phyloP scores from a whole-genome alignment of 1,140 invertebrate genomes.

The Drosophila setifemur region DNA sequence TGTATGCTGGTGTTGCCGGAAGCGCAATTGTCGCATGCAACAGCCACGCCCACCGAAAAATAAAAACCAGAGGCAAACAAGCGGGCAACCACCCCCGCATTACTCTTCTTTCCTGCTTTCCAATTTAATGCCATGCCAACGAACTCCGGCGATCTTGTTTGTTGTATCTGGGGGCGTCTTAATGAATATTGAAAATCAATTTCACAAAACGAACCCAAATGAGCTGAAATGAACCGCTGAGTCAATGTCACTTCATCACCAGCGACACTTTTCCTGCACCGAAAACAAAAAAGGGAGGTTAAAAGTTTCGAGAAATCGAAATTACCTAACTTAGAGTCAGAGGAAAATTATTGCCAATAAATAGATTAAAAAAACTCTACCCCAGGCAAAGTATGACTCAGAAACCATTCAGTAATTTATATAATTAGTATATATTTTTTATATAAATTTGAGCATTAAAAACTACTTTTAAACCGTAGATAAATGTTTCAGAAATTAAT shows the following conservation, averaged over 20 bases:
- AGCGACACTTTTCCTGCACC: constrained; percentile 45
- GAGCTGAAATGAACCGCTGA: constrained; percentile 27
- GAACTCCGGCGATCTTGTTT: constrained; percentile 4
- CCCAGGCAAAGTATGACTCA: too few relatives aligned
- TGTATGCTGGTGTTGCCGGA: constrained; percentile 56
- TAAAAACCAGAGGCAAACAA: constrained; percentile 14
- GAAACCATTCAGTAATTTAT: too few relatives aligned
- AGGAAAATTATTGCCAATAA: too few relatives aligned
- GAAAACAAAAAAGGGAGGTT: not conserved
- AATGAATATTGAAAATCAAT: constrained; percentile 70
- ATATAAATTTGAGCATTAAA: too few relatives aligned
- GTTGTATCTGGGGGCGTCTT: constrained; percentile 48
- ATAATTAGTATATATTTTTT: too few relatives aligned
- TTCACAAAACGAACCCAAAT: constrained; percentile 39
- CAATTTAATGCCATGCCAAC: constrained; percentile 25
- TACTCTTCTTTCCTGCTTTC: not conserved
- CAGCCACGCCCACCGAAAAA: constrained; percentile 51
- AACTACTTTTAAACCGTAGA: too few relatives aligned
- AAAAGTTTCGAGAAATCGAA: too few relatives aligned
- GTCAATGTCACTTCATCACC: constrained; percentile 56
- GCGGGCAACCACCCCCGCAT: constrained; percentile 16
- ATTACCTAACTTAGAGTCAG: too few relatives aligned
- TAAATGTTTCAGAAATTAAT: too few relatives aligned
- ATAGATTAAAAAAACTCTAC: too few relatives aligned
- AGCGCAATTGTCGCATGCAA: constrained; percentile 73